Percentiles rank a stretch among this genome's conserved stretches.
Evolutionary conservation across 2,113 vertebrate species (phyloP).

Genomic region (Numenius arquata): DNA sequence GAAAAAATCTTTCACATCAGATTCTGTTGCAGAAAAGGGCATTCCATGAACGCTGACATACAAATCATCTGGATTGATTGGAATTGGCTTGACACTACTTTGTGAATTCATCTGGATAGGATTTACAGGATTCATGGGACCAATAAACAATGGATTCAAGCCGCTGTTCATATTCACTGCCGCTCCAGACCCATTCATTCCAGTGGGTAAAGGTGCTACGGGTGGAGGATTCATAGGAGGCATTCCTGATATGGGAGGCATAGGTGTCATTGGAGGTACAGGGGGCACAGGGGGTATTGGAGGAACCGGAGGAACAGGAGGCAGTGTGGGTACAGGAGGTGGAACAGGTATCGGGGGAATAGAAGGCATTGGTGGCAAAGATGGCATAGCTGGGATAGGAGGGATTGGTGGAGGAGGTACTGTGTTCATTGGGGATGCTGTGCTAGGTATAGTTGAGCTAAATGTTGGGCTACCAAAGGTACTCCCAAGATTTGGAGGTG

Average conservation of each 20-base stretch:
- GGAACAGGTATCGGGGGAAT: slow-evolving; percentile 91
- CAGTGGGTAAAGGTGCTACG: slow-evolving; percentile 84
- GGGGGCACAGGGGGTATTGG: slow-evolving; percentile 88
- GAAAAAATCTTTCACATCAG: slow-evolving; percentile 94
- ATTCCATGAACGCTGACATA: slow-evolving; percentile 93
- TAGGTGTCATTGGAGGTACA: slow-evolving; percentile 89
- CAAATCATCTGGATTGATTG: slow-evolving; percentile 88
- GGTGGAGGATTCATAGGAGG: slow-evolving; percentile 95
- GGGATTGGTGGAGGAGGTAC: slow-evolving; percentile 92
- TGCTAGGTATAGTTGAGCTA: slow-evolving; percentile 85
- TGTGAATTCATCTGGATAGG: slow-evolving; percentile 88
- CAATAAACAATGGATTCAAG: slow-evolving; percentile 91
- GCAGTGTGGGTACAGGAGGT: slow-evolving; percentile 89
- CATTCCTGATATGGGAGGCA: slow-evolving; percentile 87
- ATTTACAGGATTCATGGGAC: slow-evolving; percentile 84
- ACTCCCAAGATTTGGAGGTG: slow-evolving; percentile 87
- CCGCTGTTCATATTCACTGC: slow-evolving; percentile 83
- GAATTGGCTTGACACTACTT: slow-evolving; percentile 86
- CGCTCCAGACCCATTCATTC: slow-evolving; percentile 86
- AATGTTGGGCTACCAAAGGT: slow-evolving; percentile 89
- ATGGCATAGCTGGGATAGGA: slow-evolving; percentile 88
- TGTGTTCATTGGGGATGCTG: slow-evolving; percentile 86
- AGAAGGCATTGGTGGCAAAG: slow-evolving; percentile 91
- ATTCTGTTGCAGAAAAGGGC: slow-evolving; percentile 89
- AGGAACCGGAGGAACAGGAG: slow-evolving; percentile 88